These are phyloP conservation scores for Branchipolynoe longqiensis DNA, from an alignment of 2,888 invertebrate genomes.

Conservation along the genomic window DNA sequence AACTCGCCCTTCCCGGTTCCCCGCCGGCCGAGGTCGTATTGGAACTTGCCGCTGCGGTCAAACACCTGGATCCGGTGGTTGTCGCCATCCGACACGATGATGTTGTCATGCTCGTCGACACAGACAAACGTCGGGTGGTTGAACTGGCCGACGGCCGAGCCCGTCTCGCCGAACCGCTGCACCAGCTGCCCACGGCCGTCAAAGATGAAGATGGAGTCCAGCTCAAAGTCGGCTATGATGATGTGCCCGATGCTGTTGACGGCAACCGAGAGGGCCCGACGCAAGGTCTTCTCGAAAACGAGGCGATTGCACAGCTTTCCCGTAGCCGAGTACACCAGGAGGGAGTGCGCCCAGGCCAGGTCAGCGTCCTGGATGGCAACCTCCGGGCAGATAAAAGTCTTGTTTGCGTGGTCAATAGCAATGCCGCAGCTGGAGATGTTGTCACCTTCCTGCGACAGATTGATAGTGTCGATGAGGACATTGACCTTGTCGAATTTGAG, in stretches of 20 bases:
- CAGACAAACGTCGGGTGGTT: constrained; percentile 68
- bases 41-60: constrained; percentile 64
- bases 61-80: constrained; percentile 66
- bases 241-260: constrained; percentile 65
- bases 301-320: constrained; percentile 61
- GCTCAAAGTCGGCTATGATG: constrained; percentile 66
- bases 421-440: constrained; percentile 66
- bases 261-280: constrained; percentile 65
- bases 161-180: constrained; percentile 63
- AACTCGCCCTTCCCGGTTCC: constrained; percentile 67
- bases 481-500: constrained; percentile 61
- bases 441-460: constrained; percentile 59
- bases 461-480: constrained; percentile 59
- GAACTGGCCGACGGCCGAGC: constrained; percentile 66
- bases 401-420: constrained; percentile 62
- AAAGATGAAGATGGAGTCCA: constrained; percentile 64
- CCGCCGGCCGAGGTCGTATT: constrained; percentile 62
- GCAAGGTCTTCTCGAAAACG: constrained; percentile 56
- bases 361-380: constrained; percentile 65
- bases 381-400: constrained; percentile 67
- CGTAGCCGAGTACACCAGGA: constrained; percentile 63
- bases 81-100: constrained; percentile 67
- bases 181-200: constrained; percentile 64
- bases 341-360: constrained; percentile 60
- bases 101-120: constrained; percentile 64